Evolutionary conservation across 1,140 invertebrate species (phyloP), one percentile per base, ranked within the genome.

Genomic region (Vanessa atalanta): DNA sequence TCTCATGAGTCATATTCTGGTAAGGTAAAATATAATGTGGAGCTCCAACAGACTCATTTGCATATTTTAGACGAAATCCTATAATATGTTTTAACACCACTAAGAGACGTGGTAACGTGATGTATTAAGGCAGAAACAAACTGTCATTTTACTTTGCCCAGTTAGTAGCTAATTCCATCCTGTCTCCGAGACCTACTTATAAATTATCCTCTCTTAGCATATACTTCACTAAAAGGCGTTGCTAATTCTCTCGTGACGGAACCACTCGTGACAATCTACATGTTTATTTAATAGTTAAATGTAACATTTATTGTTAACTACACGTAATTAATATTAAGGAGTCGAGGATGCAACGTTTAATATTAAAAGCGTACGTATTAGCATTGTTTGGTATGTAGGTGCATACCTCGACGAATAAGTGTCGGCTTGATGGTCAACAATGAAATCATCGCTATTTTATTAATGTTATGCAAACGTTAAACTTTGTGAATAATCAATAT

Each of bases 391-490:
- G 55, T 60, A 26, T 53, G 26, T 9, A 66, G 8, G 20, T 67
- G 51, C 20, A 26, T 37, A 53, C 9, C 55, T 23, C n/a, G n/a
- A 26, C 16, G 50, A 37, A 57, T 51, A 55, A 68, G 55, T 55
- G 65, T 68, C 37, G 12, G 14, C 65, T 68, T 20, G 51, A 55
- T 55, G 65, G 50, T 37, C 51, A 16, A 68, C 65, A 68, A 55
- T 68, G 51, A 68, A 68, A 55, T 68, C 65, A 68, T 68, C 65
- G 51, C 65, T 55, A 68, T 53, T 16, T n/a, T 3, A 43, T 43
- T 43, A 43, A 9, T 43, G 9, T 43, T 43, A 43, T 43, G 37
- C 37, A 43, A 43, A 43, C 48, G 47, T 65, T 47, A 50, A 65
- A 14, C 48, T 3, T 51, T n/a, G 3, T 51, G 48, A 60, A 26